A percentile compares a stretch with the other conserved stretches of the same genome.
Evolutionary conservation across 35 echinoderm and acorn worm species (phyloP).

Genomic region (Ophiothrix spiculata): DNA sequence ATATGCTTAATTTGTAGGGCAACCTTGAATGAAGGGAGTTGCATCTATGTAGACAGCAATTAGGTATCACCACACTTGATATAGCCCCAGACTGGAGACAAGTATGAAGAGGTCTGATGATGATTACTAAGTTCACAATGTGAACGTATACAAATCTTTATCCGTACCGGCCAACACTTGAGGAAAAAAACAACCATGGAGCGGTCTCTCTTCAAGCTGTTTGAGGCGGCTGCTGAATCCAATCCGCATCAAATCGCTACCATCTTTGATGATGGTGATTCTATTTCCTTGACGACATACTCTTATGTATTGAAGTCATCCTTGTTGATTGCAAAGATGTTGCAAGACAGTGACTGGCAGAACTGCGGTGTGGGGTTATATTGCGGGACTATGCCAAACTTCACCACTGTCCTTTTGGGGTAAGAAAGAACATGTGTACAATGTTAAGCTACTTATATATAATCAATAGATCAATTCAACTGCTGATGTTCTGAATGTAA

Average conservation of each 20-base stretch:
- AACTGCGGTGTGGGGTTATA: constrained; percentile 40
- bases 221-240: neutral
- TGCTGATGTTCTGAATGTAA: neutral
- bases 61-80: no score
- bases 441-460: neutral
- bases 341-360: neutral
- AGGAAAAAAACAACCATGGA: no score
- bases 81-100: no score
- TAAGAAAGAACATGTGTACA: neutral
- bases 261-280: constrained; percentile 54
- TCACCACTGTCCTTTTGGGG: constrained; percentile 50
- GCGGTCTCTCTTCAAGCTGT: constrained; percentile 32
- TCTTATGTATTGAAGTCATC: constrained; percentile 9
- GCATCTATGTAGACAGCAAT: no score
- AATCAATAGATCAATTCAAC: neutral
- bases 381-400: neutral
- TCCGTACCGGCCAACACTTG: no score
- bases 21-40: no score
- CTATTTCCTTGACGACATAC: constrained; percentile 18
- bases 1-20: no score
- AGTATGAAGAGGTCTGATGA: no score
- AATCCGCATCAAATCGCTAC: constrained; percentile 27
- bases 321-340: neutral
- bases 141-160: no score
- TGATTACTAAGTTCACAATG: no score